These are phyloP conservation scores for Metopolophium dirhodum DNA, from an alignment of 1,140 invertebrate genomes.

Conservation along the genomic window DNA sequence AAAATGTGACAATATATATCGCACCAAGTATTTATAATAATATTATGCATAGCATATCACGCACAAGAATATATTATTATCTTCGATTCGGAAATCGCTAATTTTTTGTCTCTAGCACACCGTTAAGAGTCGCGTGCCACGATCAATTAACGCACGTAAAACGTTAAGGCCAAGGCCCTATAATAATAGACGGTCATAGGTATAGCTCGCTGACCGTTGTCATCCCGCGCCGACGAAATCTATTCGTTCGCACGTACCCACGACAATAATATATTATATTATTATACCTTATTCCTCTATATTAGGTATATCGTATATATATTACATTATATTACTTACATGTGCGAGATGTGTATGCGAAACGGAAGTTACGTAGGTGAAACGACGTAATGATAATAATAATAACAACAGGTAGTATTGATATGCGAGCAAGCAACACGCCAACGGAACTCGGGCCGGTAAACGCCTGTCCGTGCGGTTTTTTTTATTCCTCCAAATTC, in stretches of 20 bases:
- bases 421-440: background rate
- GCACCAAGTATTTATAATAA: background rate
- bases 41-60: background rate
- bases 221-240: background rate
- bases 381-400: background rate
- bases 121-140: background rate
- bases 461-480: background rate
- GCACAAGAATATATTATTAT: background rate
- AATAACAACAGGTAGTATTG: conserved; percentile 9
- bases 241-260: background rate
- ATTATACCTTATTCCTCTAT: background rate
- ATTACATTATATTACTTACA: background rate
- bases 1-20: background rate
- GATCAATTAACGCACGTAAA: background rate
- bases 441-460: conserved; percentile 19
- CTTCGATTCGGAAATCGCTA: background rate
- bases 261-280: background rate
- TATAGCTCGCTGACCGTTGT: background rate
- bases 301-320: background rate
- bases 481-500: background rate
- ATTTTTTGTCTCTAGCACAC: background rate
- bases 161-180: background rate
- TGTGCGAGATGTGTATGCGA: background rate
- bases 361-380: conserved; percentile 19
- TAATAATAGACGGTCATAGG: no score